A percentile compares a stretch with the other conserved stretches of the same genome.
Conservation (phyloP, 2,797 vertebrate genomes). For the Melanotaenia pygmaea region DNA sequence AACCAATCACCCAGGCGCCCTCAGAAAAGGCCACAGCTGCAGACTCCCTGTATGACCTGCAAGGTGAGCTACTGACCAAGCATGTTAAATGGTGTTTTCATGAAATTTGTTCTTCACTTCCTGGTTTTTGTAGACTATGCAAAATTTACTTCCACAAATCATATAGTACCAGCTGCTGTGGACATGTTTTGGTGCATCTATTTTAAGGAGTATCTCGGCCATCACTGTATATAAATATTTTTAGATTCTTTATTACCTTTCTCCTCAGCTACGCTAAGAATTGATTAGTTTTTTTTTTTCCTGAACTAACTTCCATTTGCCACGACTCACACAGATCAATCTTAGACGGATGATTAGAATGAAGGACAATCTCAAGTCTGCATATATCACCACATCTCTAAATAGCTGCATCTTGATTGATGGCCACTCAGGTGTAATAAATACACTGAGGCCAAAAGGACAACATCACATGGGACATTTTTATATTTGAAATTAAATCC, state of each 20-base stretch:
- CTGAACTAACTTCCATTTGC: conserved; percentile 10
- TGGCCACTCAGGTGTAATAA: background rate
- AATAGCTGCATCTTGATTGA: conserved; percentile 4
- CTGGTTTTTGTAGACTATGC: conserved; percentile 13
- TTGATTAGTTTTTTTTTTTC: conserved; percentile 28
- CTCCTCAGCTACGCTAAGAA: conserved; percentile 32
- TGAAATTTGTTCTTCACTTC: background rate
- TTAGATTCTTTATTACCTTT: conserved; percentile 41
- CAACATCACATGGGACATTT: background rate
- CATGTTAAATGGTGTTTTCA: background rate
- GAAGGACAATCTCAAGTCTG: background rate
- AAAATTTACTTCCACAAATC: conserved; percentile 33
- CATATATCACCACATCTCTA: background rate
- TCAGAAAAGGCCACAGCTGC: conserved; percentile 96
- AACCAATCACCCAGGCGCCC: conserved; percentile 94
- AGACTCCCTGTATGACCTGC: conserved; percentile 93
- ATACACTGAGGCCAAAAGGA: conserved; percentile 3
- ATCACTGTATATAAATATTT: conserved; percentile 27
- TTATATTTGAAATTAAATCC: background rate
- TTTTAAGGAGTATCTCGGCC: conserved; percentile 33
- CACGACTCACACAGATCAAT: conserved; percentile 12
- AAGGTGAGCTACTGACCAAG: conserved; percentile 81
- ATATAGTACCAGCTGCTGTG: background rate
- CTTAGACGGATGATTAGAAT: background rate
- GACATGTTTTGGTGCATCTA: conserved; percentile 37